Conservation (phyloP, 2,797 vertebrate genomes). For the Morelia viridis region DNA sequence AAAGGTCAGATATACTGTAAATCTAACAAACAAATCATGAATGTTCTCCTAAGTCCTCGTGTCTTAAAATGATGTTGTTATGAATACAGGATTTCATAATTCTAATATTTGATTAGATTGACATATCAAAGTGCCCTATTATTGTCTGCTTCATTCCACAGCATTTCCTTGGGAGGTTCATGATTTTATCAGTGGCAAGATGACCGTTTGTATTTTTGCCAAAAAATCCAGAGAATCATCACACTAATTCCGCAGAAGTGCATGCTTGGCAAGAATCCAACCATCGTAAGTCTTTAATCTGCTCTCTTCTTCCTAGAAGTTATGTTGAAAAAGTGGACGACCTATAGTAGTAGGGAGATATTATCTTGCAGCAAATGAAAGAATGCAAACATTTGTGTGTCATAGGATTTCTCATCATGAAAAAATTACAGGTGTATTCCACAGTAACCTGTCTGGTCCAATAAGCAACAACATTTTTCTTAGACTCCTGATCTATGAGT, state of each 20-base stretch:
- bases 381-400: neutral
- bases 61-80: slow-evolving; percentile 18
- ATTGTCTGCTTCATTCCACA: slow-evolving; percentile 47
- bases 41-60: neutral
- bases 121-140: slow-evolving; percentile 45
- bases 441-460: neutral
- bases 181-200: slow-evolving; percentile 80
- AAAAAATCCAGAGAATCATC: slow-evolving; percentile 79
- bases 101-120: slow-evolving; percentile 47
- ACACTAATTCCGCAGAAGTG: slow-evolving; percentile 73
- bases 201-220: slow-evolving; percentile 81
- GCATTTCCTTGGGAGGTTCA: slow-evolving; percentile 62
- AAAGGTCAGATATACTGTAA: neutral
- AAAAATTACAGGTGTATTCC: neutral
- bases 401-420: neutral
- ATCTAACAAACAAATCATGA: neutral
- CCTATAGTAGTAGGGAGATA: neutral
- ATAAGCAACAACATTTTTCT: neutral
- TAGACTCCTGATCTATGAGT: neutral
- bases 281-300: slow-evolving; percentile 50
- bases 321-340: slow-evolving; percentile 12
- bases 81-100: slow-evolving; percentile 20
- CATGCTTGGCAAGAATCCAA: slow-evolving; percentile 52
- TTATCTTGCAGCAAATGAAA: neutral
- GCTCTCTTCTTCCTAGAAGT: slow-evolving; percentile 42